A percentile compares a stretch with the other conserved stretches of the same genome.
Conservation (phyloP, 2,888 invertebrate genomes). For the Teleogryllus oceanicus region DNA sequence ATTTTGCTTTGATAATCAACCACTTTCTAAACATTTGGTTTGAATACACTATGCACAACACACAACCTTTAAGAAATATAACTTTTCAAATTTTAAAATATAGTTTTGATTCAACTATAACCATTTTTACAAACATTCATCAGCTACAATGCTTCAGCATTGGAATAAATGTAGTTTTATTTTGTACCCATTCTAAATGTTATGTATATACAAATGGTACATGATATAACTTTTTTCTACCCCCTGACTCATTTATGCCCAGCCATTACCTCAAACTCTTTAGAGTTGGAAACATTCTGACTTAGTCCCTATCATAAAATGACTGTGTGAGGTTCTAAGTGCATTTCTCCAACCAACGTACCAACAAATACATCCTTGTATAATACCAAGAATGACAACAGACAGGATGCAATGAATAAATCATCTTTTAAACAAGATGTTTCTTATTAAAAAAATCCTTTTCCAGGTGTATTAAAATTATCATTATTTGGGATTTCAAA, state of each 20-base stretch:
- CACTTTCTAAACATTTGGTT: conserved; percentile 11
- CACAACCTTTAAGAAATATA: conserved; percentile 18
- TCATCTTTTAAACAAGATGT: conserved; percentile 18
- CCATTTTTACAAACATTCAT: conserved; percentile 18
- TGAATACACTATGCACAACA: conserved; percentile 18
- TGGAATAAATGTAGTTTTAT: conserved; percentile 1
- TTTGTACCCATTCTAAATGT: background rate
- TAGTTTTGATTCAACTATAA: conserved; percentile 3
- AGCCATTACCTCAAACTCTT: conserved; percentile 18
- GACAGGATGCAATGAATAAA: background rate
- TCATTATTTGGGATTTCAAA: conserved; percentile 24
- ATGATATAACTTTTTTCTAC: background rate
- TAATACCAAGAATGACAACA: conserved; percentile 18
- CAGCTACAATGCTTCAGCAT: conserved; percentile 18
- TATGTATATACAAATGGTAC: conserved; percentile 11
- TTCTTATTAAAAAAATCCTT: conserved; percentile 27
- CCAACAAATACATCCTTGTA: conserved; percentile 18
- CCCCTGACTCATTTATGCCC: conserved; percentile 7
- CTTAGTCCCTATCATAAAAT: conserved; percentile 18
- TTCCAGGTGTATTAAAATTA: conserved; percentile 20
- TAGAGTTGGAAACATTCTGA: conserved; percentile 18
- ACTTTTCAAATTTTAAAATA: conserved; percentile 18
- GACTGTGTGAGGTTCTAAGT: conserved; percentile 10
- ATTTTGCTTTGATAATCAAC: conserved; percentile 18
- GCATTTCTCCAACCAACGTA: background rate